Base-by-base conservation (phyloP, 23 tunicate genomes). In the Clavelina lepadiformis region DNA sequence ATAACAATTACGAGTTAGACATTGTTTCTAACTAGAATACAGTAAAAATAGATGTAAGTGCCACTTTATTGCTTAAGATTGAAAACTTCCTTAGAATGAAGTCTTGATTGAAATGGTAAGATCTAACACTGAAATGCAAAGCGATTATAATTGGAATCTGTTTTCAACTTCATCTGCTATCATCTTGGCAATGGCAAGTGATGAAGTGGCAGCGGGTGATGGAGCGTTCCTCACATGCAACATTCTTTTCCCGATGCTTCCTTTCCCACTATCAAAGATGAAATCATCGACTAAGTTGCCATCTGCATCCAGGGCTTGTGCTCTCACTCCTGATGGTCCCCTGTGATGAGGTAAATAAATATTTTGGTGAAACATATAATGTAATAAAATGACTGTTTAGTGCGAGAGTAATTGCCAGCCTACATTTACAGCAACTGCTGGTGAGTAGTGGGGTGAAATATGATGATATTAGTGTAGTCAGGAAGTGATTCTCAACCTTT, bases 201-300 rank as follows among this genome's bases (percentile, higher is more conserved):
- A 78, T 1, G 94, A 78, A 21, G 98, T 93, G 35, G 93, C 92
- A 25, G 98, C 98, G 2, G 98, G 98, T 4, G 94, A 84, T 1
- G 98, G 98, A 21, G 98, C 98, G 54, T 86, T 93, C 1, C 98
- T 63, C 0, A 93, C 98, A 67, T 93, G 98, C 6, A 93, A 79
- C 89, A 81, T 93, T 15, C 94, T 47, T 5, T 78, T 78, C n/a
- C 88, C 77, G 2, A 84, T 18, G 15, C 33, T n/a, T 0, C 94
- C 89, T 35, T 67, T 32, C 19, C 98, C 98, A 25, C 74, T 34
- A 38, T 85, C 88, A 56, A 93, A 93, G 5, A 93, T 91, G 47
- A 93, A 93, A 79, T 93, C 98, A 63, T 93, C 98, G 1, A 93
- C 98, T 0, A 93, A 65, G 23, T 85, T 85, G 0, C 98, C 98